These are phyloP conservation scores for Argyra leucocephala DNA, from an alignment of 2,888 invertebrate species.

Conservation along the genomic window DNA sequence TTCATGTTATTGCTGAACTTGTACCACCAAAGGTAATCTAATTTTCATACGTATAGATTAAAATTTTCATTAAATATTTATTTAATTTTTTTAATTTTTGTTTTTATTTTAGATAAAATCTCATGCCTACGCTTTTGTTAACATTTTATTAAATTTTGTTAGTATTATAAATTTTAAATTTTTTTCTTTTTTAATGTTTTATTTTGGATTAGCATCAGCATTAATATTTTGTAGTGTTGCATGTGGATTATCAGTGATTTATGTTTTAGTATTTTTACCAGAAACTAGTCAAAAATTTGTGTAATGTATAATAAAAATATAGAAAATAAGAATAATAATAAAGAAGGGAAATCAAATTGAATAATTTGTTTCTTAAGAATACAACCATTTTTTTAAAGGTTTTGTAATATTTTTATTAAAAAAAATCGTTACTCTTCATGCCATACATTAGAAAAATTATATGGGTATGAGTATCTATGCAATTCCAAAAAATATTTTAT, in stretches of 20 bases:
- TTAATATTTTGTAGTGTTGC: slow-evolving; percentile 18
- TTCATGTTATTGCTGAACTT: slow-evolving; percentile 24
- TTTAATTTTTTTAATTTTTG: too few relatives aligned
- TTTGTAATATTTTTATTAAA: too few relatives aligned
- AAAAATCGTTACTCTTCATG: too few relatives aligned
- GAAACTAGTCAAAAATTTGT: slow-evolving; percentile 25
- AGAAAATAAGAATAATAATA: too few relatives aligned
- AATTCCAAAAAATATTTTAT: too few relatives aligned
- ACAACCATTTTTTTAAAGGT: too few relatives aligned
- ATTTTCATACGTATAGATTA: too few relatives aligned
- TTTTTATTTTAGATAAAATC: slow-evolving; percentile 20
- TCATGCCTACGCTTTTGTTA: slow-evolving; percentile 19
- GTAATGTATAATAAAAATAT: slow-evolving; percentile 24
- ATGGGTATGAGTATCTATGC: too few relatives aligned
- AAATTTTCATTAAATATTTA: too few relatives aligned
- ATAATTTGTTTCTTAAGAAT: too few relatives aligned
- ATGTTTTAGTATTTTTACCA: slow-evolving; percentile 16
- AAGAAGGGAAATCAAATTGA: too few relatives aligned
- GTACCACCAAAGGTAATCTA: slow-evolving; percentile 22
- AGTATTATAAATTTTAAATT: slow-evolving; percentile 21
- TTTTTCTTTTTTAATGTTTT: slow-evolving; percentile 18
- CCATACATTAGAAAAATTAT: too few relatives aligned
- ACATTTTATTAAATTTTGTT: slow-evolving; percentile 19
- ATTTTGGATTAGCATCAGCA: slow-evolving; percentile 19
- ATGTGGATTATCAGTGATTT: slow-evolving; percentile 16